phyloP scores from a whole-genome alignment of 2,888 invertebrate genomes.

The Atethmia centrago region DNA sequence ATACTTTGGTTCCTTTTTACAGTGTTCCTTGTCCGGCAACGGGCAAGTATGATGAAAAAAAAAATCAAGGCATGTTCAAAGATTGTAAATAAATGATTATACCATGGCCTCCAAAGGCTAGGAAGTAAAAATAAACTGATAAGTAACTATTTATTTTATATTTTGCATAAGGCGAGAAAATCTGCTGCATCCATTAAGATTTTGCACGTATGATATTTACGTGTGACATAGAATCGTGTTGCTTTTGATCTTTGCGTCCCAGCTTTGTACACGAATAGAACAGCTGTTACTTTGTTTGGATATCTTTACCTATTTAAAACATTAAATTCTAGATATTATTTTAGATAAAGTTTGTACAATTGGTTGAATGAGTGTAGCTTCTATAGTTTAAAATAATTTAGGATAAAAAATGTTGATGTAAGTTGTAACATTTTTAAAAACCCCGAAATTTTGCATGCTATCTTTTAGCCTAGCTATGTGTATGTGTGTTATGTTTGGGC shows the following conservation, averaged over 20 bases:
- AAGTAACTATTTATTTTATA: not conserved
- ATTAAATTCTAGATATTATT: no score
- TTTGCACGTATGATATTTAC: constrained; percentile 17
- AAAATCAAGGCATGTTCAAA: not conserved
- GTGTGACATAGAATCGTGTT: not conserved
- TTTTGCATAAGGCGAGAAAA: constrained; percentile 13
- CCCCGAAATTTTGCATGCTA: no score
- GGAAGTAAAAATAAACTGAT: constrained; percentile 23
- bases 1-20: not conserved
- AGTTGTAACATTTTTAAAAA: no score
- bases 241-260: constrained; percentile 19
- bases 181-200: constrained; percentile 46
- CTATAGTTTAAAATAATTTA: no score
- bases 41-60: not conserved
- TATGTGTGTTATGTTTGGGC: no score
- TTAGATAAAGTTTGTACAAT: no score
- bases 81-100: not conserved
- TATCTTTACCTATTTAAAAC: no score
- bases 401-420: no score
- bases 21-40: not conserved
- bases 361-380: no score
- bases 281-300: not conserved
- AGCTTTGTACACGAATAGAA: not conserved
- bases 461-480: no score
- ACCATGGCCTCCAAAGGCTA: constrained; percentile 11